A percentile compares a stretch with the other conserved stretches of the same genome.
Conservation (phyloP, 2,113 vertebrate species). For the Taxidea taxus region DNA sequence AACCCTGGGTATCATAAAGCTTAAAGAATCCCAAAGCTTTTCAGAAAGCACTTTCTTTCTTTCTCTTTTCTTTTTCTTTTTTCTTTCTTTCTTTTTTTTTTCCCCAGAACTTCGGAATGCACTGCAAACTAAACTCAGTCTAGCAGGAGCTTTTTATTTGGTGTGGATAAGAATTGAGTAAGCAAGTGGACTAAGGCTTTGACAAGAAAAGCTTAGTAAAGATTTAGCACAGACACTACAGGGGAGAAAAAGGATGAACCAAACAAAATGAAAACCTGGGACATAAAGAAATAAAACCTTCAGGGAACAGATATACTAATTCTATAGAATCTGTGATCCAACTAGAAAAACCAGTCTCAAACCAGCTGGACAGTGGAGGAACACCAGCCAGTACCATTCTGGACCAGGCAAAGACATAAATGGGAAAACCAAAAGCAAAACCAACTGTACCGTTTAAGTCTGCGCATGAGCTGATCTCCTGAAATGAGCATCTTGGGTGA, state of each 20-base stretch:
- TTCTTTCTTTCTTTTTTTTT: neutral
- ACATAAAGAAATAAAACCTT: neutral
- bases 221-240: neutral
- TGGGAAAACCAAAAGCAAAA: neutral
- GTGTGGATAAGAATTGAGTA: neutral
- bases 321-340: neutral
- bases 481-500: neutral
- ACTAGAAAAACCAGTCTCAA: neutral
- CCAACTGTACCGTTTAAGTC: neutral
- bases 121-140: neutral
- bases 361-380: neutral
- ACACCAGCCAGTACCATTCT: neutral
- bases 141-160: neutral
- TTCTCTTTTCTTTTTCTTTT: neutral
- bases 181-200: neutral
- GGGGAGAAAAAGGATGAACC: neutral
- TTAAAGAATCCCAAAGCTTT: neutral
- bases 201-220: neutral
- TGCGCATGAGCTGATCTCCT: neutral
- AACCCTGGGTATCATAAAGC: conserved; percentile 7
- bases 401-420: neutral
- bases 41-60: neutral
- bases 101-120: neutral
- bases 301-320: neutral
- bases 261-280: neutral